A percentile compares a stretch with the other conserved stretches of the same genome.
phyloP scores from a whole-genome alignment of 2,797 vertebrate species.

The Carapus acus region DNA sequence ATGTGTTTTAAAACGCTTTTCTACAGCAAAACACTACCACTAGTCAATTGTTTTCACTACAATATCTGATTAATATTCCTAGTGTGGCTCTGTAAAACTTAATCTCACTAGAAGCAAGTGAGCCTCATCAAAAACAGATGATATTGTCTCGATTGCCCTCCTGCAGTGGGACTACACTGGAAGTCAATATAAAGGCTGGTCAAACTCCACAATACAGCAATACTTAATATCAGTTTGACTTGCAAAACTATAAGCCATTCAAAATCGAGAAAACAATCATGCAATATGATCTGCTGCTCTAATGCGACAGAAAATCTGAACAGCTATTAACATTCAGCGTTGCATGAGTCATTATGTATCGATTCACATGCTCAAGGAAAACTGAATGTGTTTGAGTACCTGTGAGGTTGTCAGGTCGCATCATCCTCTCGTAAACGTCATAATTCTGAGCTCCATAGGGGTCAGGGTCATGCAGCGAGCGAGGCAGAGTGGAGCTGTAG shows the following conservation, averaged over 20 bases:
- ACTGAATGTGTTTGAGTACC: conserved; percentile 64
- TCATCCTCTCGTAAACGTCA: conserved; percentile 93
- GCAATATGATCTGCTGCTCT: neutral
- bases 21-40: too few species aligned
- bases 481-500: conserved; percentile 82
- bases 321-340: neutral
- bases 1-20: too few species aligned
- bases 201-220: conserved; percentile 2
- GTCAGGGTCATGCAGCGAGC: conserved; percentile 77
- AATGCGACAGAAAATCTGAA: too few species aligned
- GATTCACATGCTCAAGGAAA: conserved; percentile 9
- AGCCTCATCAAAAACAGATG: conserved; percentile 8
- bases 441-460: conserved; percentile 87
- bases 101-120: conserved; percentile 1
- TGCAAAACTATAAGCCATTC: conserved; percentile 1
- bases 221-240: conserved; percentile 4
- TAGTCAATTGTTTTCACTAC: neutral
- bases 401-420: conserved; percentile 88
- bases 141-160: conserved; percentile 4
- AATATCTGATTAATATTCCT: neutral
- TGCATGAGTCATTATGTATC: conserved; percentile 6
- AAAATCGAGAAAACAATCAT: neutral
- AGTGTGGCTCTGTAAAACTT: neutral
- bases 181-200: conserved; percentile 15
- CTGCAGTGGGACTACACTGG: neutral